Evolutionary conservation across 2,797 vertebrate genomes (phyloP).

Genomic region (Adrianichthys oophorus): DNA sequence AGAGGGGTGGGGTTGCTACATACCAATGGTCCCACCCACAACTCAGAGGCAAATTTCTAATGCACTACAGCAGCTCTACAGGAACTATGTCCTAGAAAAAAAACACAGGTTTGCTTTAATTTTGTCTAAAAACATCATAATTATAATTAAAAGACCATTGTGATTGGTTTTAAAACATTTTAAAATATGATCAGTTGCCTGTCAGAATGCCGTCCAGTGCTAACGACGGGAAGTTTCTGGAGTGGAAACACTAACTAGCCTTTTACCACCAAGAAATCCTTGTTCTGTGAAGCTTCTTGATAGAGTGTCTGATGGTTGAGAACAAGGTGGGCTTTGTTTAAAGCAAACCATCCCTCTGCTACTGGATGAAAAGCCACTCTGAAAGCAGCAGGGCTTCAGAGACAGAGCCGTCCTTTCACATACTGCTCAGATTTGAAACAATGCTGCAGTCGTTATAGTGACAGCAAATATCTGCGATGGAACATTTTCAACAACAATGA

Average conservation of each 20-base stretch:
- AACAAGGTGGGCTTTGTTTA: constrained; percentile 74
- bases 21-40: no score
- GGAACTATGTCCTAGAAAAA: no score
- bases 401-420: constrained; percentile 68
- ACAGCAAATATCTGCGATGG: constrained; percentile 34
- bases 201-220: constrained; percentile 27
- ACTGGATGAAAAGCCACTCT: constrained; percentile 67
- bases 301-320: constrained; percentile 63
- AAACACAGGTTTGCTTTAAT: not conserved
- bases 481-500: constrained; percentile 26
- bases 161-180: no score
- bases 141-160: no score
- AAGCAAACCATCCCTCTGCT: constrained; percentile 48
- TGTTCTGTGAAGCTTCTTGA: constrained; percentile 65
- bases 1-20: no score
- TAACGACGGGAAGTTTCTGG: constrained; percentile 24
- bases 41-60: no score
- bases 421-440: constrained; percentile 42
- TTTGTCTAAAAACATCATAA: not conserved
- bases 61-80: no score
- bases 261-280: constrained; percentile 42
- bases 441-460: constrained; percentile 46
- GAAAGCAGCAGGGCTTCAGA: constrained; percentile 51
- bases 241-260: constrained; percentile 62
- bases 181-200: constrained; percentile 13